Evolutionary conservation across 2,113 vertebrate species (phyloP), one percentile per base, ranked within the genome.

Genomic region (Trogon surrucura): DNA sequence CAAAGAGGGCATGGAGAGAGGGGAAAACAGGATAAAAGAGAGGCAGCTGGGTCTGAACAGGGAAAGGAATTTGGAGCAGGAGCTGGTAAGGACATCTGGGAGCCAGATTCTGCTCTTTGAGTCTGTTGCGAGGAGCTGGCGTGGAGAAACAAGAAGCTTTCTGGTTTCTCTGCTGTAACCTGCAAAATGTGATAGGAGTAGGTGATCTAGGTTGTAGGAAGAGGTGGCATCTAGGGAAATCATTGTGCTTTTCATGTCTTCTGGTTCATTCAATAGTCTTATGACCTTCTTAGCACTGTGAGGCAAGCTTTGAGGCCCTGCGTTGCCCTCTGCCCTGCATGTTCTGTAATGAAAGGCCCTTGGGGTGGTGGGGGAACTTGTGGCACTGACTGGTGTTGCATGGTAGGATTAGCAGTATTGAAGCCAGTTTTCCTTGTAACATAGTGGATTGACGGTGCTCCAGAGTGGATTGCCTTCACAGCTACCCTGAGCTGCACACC

Each of bases 31-130:
- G 62, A 32, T 38, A 18, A 71, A 54, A 81, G 30, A 72, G 45
- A 88, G 30, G 19, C 0, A 0, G 8, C 51, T 91, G 84, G 32
- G 21, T 41, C 81, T 94, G 71, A 22, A 10, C 15, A 69, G 47
- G 48, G 48, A 62, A 54, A 91, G 47, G 83, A 96, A 91, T 95
- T 94, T 82, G 54, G 32, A 75, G 41, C 78, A 89, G 62, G 45
- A 91, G 54, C n/a, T 93, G 15, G 20, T 16, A 91, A 73, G 84
- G 62, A 91, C 89, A 94, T 95, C 81, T 96, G 95, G 70, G 29
- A 96, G 44, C 89, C 93, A 95, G 88, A 91, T 85, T 85, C 73
- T 79, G 75, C 71, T 83, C 38, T 66, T 44, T 41, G 47, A 94
- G 82, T 47, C 26, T 34, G 11, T 29, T 83, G 71, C 85, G 60